Evolutionary conservation across 1,140 invertebrate genomes (phyloP).

Genomic region (Dendroctonus valens): DNA sequence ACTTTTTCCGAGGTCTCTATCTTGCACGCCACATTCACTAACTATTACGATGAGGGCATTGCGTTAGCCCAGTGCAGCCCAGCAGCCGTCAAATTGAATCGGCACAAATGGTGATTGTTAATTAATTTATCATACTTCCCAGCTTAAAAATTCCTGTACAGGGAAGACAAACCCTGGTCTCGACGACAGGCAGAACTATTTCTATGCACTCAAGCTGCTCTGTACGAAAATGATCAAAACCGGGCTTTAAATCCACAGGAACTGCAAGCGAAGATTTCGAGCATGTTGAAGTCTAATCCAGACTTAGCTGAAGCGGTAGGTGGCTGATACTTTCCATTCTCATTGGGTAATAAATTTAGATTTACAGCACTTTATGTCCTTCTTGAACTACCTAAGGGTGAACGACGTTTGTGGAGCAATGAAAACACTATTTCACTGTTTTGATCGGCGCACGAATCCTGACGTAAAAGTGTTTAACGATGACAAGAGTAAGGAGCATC

Average conservation of each 20-base stretch:
- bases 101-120: no score
- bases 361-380: slow-evolving; percentile 85
- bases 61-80: no score
- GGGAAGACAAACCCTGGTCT: slow-evolving; percentile 67
- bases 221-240: slow-evolving; percentile 76
- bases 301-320: slow-evolving; percentile 78
- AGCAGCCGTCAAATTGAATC: no score
- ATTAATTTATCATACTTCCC: slow-evolving; percentile 34
- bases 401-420: slow-evolving; percentile 85
- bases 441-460: slow-evolving; percentile 67
- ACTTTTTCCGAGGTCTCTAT: slow-evolving; percentile 75
- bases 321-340: slow-evolving; percentile 24
- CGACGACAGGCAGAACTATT: slow-evolving; percentile 84
- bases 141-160: slow-evolving; percentile 21
- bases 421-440: slow-evolving; percentile 81
- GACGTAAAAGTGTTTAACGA: slow-evolving; percentile 52
- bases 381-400: slow-evolving; percentile 82
- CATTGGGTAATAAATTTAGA: neutral
- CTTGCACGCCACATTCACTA: slow-evolving; percentile 51
- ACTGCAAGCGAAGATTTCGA: slow-evolving; percentile 72
- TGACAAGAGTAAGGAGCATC: slow-evolving; percentile 71
- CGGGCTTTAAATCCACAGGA: slow-evolving; percentile 73
- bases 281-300: slow-evolving; percentile 77
- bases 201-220: slow-evolving; percentile 78
- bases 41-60: no score